These are phyloP conservation scores for Diplodus puntazzo DNA, from an alignment of 2,797 vertebrate species.

Conservation along the genomic window DNA sequence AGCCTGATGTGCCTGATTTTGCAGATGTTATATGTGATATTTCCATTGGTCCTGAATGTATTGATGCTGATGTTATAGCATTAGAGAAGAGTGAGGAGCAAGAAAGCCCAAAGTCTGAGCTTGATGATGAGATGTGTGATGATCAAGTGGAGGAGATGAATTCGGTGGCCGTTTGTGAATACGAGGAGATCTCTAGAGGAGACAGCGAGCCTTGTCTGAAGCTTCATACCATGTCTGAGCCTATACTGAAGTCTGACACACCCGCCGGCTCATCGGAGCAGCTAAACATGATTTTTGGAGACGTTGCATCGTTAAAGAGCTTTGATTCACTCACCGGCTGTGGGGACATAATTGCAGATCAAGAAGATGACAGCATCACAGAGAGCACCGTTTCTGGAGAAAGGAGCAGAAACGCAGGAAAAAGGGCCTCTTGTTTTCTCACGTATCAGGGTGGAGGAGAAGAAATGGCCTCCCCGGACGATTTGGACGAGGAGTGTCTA, in stretches of 20 bases:
- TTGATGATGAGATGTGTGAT: conserved; percentile 46
- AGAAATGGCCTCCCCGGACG: conserved; percentile 96
- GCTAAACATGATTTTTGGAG: conserved; percentile 88
- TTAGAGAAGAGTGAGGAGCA: conserved; percentile 59
- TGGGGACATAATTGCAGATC: conserved; percentile 97
- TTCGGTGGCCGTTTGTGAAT: conserved; percentile 41
- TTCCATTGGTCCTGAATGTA: conserved; percentile 74
- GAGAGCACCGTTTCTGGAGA: conserved; percentile 92
- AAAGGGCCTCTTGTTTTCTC: conserved; percentile 94
- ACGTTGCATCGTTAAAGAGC: conserved; percentile 96
- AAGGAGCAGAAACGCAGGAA: conserved; percentile 88
- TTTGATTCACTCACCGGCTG: conserved; percentile 98
- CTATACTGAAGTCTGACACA: conserved; percentile 55
- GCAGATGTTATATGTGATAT: conserved; percentile 60
- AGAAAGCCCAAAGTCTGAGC: conserved; percentile 60
- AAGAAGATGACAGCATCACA: conserved; percentile 92
- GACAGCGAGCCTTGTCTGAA: conserved; percentile 73
- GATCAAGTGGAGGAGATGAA: conserved; percentile 54
- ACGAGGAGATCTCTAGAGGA: conserved; percentile 39
- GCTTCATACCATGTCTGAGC: conserved; percentile 78
- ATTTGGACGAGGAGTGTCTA: conserved; percentile 89
- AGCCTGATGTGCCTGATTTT: conserved; percentile 84
- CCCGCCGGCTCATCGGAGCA: conserved; percentile 86
- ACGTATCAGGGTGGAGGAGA: conserved; percentile 98
- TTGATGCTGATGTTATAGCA: conserved; percentile 41